Base-by-base conservation (phyloP, 1,140 invertebrate genomes). In the Ceratina japonica region DNA sequence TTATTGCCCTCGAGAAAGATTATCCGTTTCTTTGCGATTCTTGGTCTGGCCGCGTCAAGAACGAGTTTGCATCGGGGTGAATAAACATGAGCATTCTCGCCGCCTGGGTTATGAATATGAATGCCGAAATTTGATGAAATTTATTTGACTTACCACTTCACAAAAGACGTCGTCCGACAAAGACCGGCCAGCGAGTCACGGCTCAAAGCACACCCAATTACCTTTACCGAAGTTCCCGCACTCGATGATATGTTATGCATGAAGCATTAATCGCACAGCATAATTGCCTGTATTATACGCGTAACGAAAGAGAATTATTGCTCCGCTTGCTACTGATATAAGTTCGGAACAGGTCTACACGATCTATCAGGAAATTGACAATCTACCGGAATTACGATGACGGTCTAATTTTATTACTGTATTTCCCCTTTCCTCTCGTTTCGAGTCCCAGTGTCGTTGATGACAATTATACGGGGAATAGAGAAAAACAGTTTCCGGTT, bases 11-110 rank as follows among this genome's bases (percentile, higher is more conserved):
- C 12, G 10, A 65, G 31, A n/a, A 27, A 16, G 31, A 27, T 44
- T 44, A 22, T 27, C n/a, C 13, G 27, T 74, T 51, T 37, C 24
- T 51, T 72, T 31, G 51, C 31, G 31, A 54, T 52, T 62, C 20
- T 10, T 15, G 44, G 2, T 31, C 10, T 7, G 37, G 37, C 10
- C 69, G 51, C 49, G 49, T 54, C 51, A 54, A 18, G 24, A 62
- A 27, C 49, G 15, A 20, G 44, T 13, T 58, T 44, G 13, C 27
- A 27, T 75, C 24, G 51, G 22, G 16, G 37, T 73, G 64, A 83
- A 82, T 79, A 79, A 79, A 70, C 31, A 73, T 79, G 49, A 54
- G 56, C 7, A 56, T 65, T 62, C 54, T 13, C 13, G n/a, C 22
- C 13, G 37, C 0, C 37, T 13, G 20, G 2, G 18, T 12, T 37